phyloP scores from a whole-genome alignment of 2,113 vertebrate genomes.

The Rhinolophus sinicus region DNA sequence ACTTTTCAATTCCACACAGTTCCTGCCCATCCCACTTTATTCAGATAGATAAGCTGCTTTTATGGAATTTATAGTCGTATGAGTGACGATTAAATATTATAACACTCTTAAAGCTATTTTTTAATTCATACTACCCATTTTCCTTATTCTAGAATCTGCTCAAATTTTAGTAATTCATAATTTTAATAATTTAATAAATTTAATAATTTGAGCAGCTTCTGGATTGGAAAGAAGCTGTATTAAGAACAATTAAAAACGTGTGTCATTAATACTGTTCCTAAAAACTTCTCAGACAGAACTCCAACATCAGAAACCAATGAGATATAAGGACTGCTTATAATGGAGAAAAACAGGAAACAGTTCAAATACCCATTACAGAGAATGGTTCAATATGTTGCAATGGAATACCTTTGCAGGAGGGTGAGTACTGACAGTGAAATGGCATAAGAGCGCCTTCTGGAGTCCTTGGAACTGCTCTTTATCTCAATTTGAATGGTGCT shows the following conservation, averaged over 20 bases:
- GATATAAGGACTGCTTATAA: neutral
- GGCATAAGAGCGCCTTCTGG: neutral
- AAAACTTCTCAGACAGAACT: conserved; percentile 22
- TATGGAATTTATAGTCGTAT: neutral
- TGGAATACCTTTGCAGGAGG: neutral
- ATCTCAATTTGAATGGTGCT: neutral
- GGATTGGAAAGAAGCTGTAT: neutral
- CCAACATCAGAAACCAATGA: neutral
- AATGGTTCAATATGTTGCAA: neutral
- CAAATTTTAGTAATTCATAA: neutral
- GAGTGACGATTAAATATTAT: neutral
- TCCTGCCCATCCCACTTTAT: neutral
- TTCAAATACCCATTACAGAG: neutral
- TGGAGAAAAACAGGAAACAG: neutral
- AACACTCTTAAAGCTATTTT: conserved; percentile 5
- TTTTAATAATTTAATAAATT: no score
- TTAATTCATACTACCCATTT: neutral
- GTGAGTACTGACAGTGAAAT: neutral
- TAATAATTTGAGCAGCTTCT: neutral
- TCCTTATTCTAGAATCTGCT: neutral
- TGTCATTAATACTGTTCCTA: neutral
- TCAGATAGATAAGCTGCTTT: neutral
- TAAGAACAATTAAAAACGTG: neutral
- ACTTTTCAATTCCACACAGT: neutral
- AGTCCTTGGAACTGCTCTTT: neutral